Conservation (phyloP, 2,797 vertebrate species). For the Pseudotriccus pelzelni region DNA sequence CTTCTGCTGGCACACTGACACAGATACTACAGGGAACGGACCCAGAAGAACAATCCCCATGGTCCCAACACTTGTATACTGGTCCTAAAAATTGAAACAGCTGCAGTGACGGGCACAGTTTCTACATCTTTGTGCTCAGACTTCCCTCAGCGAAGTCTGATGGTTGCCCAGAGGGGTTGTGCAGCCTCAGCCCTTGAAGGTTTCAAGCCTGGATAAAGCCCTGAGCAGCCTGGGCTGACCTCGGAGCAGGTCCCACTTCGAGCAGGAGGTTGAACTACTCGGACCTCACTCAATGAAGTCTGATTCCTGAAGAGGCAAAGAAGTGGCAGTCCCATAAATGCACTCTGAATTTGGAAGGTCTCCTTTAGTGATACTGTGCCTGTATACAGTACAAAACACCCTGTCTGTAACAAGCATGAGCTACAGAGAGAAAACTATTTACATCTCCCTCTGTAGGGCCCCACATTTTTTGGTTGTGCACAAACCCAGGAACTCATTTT, state of each 20-base stretch:
- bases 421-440: background rate
- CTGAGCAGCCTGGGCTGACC: background rate
- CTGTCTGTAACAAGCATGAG: background rate
- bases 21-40: background rate
- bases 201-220: background rate
- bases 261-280: background rate
- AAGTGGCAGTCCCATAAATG: background rate
- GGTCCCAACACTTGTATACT: fast-evolving
- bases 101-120: background rate
- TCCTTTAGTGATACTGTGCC: background rate
- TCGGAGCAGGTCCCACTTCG: background rate
- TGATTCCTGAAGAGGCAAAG: background rate
- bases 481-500: background rate
- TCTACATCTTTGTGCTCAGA: background rate
- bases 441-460: background rate
- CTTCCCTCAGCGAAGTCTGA: background rate
- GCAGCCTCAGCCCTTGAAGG: background rate
- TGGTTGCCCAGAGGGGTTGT: background rate
- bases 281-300: background rate
- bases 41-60: background rate
- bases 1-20: background rate
- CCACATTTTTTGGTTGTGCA: background rate
- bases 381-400: background rate
- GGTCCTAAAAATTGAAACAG: background rate
- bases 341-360: background rate